These are phyloP conservation scores for Lypha dubia DNA, from an alignment of 2,888 invertebrate species.

Conservation along the genomic window DNA sequence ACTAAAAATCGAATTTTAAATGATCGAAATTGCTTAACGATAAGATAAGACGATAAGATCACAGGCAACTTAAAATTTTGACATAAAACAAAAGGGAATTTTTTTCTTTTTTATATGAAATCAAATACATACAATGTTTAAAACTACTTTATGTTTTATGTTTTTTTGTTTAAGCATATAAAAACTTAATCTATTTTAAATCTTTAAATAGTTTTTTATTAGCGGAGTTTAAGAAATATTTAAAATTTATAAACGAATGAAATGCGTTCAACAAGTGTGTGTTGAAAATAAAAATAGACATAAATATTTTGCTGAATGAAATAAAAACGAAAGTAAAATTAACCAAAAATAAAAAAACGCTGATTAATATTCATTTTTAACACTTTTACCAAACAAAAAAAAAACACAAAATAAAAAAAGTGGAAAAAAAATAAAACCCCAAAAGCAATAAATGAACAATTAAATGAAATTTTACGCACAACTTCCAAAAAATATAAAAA, in stretches of 20 bases:
- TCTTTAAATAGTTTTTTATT: neutral
- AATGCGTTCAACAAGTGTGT: constrained; percentile 54
- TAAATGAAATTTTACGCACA: constrained; percentile 71
- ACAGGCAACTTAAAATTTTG: too few species aligned
- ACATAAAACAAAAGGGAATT: too few species aligned
- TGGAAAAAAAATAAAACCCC: constrained; percentile 55
- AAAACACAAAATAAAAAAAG: constrained; percentile 5
- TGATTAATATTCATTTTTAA: constrained; percentile 70
- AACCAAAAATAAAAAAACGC: constrained; percentile 54
- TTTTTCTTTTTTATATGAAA: too few species aligned
- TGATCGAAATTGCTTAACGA: too few species aligned
- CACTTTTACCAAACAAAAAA: constrained; percentile 49
- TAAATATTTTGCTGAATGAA: neutral
- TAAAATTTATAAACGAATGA: constrained; percentile 7
- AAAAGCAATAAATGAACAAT: constrained; percentile 70
- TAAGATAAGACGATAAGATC: too few species aligned
- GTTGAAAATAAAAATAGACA: neutral
- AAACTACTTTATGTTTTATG: too few species aligned
- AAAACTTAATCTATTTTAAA: neutral
- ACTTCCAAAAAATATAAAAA: constrained; percentile 58
- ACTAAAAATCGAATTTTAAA: too few species aligned
- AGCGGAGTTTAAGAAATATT: neutral
- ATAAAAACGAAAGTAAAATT: constrained; percentile 56
- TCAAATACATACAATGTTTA: too few species aligned
- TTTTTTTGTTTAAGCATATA: too few species aligned